Evolutionary conservation across 2,113 vertebrate genomes (phyloP).

Genomic region (Mus spicilegus): DNA sequence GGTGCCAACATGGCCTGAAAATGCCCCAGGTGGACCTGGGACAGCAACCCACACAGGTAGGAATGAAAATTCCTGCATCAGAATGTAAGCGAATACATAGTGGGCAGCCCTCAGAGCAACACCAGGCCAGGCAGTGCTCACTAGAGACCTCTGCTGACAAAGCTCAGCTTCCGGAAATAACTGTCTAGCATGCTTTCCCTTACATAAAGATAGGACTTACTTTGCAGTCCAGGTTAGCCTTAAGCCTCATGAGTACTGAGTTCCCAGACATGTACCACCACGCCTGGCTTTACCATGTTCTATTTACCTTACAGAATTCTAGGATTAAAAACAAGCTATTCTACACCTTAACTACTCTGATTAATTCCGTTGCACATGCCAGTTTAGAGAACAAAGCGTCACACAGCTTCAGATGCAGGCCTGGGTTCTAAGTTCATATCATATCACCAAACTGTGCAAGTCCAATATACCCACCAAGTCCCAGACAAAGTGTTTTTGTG

Average conservation of each 20-base stretch:
- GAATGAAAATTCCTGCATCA: not conserved
- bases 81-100: not conserved
- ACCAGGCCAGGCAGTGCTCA: not conserved
- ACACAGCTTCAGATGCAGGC: not conserved
- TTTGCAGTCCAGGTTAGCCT: not conserved
- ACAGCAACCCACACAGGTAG: not conserved
- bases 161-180: conserved; percentile 25
- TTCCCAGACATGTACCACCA: not conserved
- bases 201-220: not conserved
- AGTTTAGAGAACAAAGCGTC: conserved; percentile 6
- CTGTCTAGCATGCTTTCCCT: not conserved
- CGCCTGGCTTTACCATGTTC: not conserved
- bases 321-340: not conserved
- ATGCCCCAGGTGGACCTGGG: not conserved
- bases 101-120: not conserved
- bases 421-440: conserved; percentile 32
- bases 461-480: not conserved
- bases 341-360: not conserved
- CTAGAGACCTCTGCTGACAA: not conserved
- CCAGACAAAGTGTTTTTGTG: conserved; percentile 19
- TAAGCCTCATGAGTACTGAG: not conserved
- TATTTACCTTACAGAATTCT: conserved; percentile 7
- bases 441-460: not conserved
- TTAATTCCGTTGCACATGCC: not conserved
- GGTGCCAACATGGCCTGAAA: not conserved